A percentile compares a stretch with the other conserved stretches of the same genome.
Evolutionary conservation across 2,797 vertebrate species (phyloP).

Genomic region (Oreortyx pictus): DNA sequence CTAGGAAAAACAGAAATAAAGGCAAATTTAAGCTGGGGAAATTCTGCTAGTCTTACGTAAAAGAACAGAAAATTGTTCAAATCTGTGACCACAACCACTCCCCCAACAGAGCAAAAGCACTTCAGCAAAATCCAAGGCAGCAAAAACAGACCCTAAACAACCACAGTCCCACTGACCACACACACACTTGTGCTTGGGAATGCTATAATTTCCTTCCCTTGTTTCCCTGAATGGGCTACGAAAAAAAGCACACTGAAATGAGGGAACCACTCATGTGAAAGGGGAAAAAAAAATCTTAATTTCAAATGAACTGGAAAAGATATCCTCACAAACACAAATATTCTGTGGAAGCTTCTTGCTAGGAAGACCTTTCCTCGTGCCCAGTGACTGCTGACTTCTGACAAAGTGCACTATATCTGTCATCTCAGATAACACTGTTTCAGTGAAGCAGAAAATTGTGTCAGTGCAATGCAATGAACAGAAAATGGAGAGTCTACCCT

Average conservation of each 20-base stretch:
- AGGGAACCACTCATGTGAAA: background rate
- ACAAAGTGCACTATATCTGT: background rate
- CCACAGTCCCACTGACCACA: background rate
- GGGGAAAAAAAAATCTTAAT: background rate
- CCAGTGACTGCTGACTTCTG: background rate
- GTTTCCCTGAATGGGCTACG: background rate
- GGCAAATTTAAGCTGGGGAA: background rate
- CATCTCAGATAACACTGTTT: background rate
- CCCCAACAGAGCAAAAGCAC: background rate
- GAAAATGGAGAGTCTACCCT: background rate
- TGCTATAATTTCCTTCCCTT: background rate
- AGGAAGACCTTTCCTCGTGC: background rate
- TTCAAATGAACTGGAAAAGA: background rate
- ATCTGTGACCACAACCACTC: background rate
- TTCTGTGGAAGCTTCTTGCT: background rate
- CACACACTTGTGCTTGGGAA: background rate
- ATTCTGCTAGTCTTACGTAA: background rate
- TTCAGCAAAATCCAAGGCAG: background rate
- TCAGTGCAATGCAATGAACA: background rate
- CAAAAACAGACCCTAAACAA: background rate
- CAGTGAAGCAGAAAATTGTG: background rate
- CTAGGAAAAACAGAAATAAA: slow-evolving; percentile 50
- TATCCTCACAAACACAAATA: background rate
- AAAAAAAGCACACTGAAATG: background rate
- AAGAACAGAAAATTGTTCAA: background rate